These are phyloP conservation scores for Caenorhabditis doughertyi DNA, from an alignment of 2,888 invertebrate genomes.

Conservation along the genomic window DNA sequence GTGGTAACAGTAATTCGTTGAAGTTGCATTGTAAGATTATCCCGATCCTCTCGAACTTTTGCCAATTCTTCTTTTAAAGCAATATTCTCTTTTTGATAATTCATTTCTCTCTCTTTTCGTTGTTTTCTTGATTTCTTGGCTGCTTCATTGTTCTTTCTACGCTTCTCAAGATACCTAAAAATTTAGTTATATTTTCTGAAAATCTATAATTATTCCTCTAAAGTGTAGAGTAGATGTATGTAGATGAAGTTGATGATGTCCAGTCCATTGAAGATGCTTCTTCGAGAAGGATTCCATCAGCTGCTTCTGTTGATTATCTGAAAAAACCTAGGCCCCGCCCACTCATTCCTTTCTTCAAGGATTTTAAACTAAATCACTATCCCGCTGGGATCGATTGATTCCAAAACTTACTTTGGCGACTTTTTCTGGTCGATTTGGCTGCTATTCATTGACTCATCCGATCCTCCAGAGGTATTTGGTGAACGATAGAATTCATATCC, in stretches of 20 bases:
- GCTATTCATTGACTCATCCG: conserved; percentile 48
- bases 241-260: no score
- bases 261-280: background rate
- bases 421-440: conserved; percentile 20
- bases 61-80: background rate
- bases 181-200: background rate
- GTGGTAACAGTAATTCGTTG: no score
- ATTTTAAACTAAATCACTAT: no score
- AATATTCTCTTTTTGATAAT: conserved; percentile 29
- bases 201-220: background rate
- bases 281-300: no score
- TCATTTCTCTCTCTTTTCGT: conserved; percentile 67
- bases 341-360: conserved; percentile 40
- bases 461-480: conserved; percentile 20
- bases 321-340: conserved; percentile 27
- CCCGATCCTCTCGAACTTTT: no score
- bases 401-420: conserved; percentile 55
- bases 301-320: no score
- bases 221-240: background rate
- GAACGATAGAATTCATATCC: no score
- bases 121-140: conserved; percentile 73
- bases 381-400: background rate
- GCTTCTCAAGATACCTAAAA: conserved; percentile 69
- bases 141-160: conserved; percentile 75
- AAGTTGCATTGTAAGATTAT: no score